Evolutionary conservation across 1,140 invertebrate genomes (phyloP).

Genomic region (Drosophila littoralis): DNA sequence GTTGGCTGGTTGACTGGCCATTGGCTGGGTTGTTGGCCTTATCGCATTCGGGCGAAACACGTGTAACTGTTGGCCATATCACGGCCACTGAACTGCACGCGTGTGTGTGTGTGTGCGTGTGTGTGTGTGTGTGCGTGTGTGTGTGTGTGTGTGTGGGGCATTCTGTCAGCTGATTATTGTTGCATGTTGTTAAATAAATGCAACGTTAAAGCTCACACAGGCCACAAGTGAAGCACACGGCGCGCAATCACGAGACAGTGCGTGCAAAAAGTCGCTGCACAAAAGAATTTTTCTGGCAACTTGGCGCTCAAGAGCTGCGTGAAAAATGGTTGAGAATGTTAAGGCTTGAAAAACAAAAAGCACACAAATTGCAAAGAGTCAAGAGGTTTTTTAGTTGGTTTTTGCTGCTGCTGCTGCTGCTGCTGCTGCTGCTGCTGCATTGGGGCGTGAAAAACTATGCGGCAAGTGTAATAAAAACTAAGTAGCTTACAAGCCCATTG

Average conservation of each 20-base stretch:
- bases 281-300: conserved; percentile 46
- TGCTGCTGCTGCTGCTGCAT: conserved; percentile 38
- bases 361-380: conserved; percentile 20
- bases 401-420: conserved; percentile 17
- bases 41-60: conserved; percentile 56
- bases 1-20: conserved; percentile 6
- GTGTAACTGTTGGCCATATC: conserved; percentile 58
- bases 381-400: conserved; percentile 15
- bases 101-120: conserved; percentile 29
- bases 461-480: conserved; percentile 81
- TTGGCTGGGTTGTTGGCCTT: conserved; percentile 49
- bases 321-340: conserved; percentile 44
- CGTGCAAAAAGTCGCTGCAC: conserved; percentile 20
- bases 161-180: conserved; percentile 58
- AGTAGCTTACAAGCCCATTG: conserved; percentile 79
- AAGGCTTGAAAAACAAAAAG: conserved; percentile 1
- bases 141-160: not conserved
- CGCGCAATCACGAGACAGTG: conserved; percentile 19
- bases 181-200: conserved; percentile 63
- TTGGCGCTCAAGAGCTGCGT: conserved; percentile 61
- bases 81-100: conserved; percentile 39
- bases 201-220: conserved; percentile 51
- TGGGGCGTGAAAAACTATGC: conserved; percentile 76
- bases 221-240: conserved; percentile 21
- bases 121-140: conserved; percentile 36